Evolutionary conservation across 2,888 invertebrate species (phyloP).

Genomic region (Ochropacha duplaris): DNA sequence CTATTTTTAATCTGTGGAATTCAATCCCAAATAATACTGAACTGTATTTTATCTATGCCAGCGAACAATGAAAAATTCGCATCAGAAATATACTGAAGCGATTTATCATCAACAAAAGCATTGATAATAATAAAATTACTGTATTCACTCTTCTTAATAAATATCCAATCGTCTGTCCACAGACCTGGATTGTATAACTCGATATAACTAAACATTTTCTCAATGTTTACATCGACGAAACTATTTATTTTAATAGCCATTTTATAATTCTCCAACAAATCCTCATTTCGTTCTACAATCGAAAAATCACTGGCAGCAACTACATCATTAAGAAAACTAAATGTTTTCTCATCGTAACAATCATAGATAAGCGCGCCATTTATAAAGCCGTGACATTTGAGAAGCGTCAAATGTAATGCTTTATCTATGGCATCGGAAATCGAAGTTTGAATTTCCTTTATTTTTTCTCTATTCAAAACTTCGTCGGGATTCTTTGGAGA

Average conservation of each 20-base stretch:
- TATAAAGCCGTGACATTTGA: conserved; percentile 55
- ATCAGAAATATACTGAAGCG: conserved; percentile 40
- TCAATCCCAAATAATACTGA: conserved; percentile 40
- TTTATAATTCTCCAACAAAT: conserved; percentile 16
- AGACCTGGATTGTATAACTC: conserved; percentile 47
- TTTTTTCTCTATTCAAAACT: conserved; percentile 18
- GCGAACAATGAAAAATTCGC: conserved; percentile 42
- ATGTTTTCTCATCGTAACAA: conserved; percentile 46
- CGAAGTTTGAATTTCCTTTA: conserved; percentile 30
- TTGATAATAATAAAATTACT: conserved; percentile 25
- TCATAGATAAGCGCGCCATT: conserved; percentile 49
- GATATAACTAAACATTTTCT: conserved; percentile 38
- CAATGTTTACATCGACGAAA: conserved; percentile 28
- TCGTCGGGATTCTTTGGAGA: conserved; percentile 13
- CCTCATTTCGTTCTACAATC: conserved; percentile 14
- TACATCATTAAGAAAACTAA: conserved; percentile 30
- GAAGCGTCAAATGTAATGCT: conserved; percentile 33
- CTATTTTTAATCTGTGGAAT: not conserved
- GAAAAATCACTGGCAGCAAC: conserved; percentile 24
- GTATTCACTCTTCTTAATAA: conserved; percentile 21
- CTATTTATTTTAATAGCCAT: conserved; percentile 41
- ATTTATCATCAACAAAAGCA: conserved; percentile 41
- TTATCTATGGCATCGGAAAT: conserved; percentile 36
- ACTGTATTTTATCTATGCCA: conserved; percentile 53
- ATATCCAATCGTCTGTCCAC: conserved; percentile 41